Base-by-base conservation (phyloP, 1,140 invertebrate genomes). In the Tribolium castaneum region DNA sequence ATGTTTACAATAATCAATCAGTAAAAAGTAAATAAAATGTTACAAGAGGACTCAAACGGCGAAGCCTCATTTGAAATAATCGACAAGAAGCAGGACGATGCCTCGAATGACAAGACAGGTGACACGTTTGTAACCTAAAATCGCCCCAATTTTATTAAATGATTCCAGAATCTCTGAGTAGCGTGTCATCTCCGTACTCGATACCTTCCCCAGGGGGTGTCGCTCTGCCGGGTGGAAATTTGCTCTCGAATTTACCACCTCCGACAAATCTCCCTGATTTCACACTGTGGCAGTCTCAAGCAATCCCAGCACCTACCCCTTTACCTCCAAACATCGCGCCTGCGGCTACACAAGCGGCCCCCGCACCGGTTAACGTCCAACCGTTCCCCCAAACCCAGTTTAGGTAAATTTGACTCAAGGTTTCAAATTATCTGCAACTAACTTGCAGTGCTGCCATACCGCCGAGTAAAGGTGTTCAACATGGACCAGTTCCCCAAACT, bases 181-280 rank as follows among this genome's bases (percentile, higher is more conserved):
- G 79, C 70, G 78, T 86, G 14, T 84, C 85, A 13, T 85, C 84
- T 22, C 80, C 82, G 22, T 84, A 84, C 50, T 81, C 85, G 12
- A 62, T 85, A 56, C 82, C 85, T 45, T 83, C 85, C 3, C 84
- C 84, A 2, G 70, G 82, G 66, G 80, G 81, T 50, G 13, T 78
- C 0, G 82, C 52, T 73, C 35, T 85, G 0, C 82, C 83, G 14
- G 80, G 74, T 83, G 90, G 89, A 10, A 90, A 90, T 80, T 80
- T 91, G 51, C 84, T 91, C 54, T 90, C 90, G 2, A 90, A 87
- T 81, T 88, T 91, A 2, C 87, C 89, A 56, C 90, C 90, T 19
- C 90, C 90, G 2, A 86, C 89, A 6, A 88, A 89, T 76, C 84
- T 91, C 19, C 90, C 90, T 6, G 90, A 89, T 82, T 91, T 91